phyloP scores from a whole-genome alignment of 2,113 vertebrate genomes.

The Tragulus kanchil region DNA sequence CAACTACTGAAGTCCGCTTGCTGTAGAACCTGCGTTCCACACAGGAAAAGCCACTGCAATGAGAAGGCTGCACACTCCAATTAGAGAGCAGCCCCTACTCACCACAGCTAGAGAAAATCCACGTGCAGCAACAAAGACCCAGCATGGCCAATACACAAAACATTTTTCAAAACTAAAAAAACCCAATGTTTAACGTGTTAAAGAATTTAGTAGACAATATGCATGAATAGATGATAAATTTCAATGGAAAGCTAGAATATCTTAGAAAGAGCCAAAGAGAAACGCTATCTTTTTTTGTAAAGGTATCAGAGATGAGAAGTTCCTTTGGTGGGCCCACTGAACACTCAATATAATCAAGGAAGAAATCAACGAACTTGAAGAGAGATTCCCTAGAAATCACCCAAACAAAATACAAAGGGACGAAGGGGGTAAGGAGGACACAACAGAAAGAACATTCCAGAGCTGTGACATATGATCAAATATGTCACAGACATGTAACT shows the following conservation, averaged over 20 bases:
- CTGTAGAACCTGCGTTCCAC: neutral
- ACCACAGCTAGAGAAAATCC: neutral
- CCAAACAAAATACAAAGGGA: neutral
- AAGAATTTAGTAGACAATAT: neutral
- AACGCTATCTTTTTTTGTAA: neutral
- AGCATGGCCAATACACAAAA: neutral
- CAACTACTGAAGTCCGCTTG: neutral
- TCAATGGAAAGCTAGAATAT: neutral
- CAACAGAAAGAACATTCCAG: neutral
- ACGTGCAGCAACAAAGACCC: neutral
- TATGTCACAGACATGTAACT: neutral
- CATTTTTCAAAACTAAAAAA: neutral
- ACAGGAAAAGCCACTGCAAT: neutral
- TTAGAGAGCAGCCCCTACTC: neutral
- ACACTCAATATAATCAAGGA: neutral
- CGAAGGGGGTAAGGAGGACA: neutral
- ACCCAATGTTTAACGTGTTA: neutral
- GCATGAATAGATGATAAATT: neutral
- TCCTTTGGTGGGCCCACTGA: neutral
- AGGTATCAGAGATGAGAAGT: constrained; percentile 3
- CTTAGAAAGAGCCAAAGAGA: constrained; percentile 30
- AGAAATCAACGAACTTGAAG: neutral
- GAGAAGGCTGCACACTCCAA: neutral
- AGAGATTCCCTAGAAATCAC: neutral
- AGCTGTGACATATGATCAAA: neutral